Conservation (phyloP, 1,140 invertebrate species). For the Drosophila miranda region DNA sequence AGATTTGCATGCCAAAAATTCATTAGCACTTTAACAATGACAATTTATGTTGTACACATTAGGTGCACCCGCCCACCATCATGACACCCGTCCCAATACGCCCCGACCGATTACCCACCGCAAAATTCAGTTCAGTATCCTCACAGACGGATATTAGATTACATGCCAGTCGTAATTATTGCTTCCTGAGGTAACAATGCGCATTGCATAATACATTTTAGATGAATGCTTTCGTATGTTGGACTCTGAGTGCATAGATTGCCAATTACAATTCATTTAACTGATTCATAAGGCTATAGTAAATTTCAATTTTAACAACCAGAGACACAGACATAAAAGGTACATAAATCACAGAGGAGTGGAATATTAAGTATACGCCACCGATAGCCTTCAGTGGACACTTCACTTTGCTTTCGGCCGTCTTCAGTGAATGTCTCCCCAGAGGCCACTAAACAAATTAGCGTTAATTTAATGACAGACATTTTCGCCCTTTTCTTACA, state of each 20-base stretch:
- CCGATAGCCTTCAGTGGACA: constrained; percentile 36
- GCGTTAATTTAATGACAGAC: constrained; percentile 80
- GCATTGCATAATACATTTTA: constrained; percentile 38
- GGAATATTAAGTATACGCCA: constrained; percentile 37
- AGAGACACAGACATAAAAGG: neutral
- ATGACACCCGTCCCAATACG: neutral
- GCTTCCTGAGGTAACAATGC: constrained; percentile 59
- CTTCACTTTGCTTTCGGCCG: constrained; percentile 36
- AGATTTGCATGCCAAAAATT: constrained; percentile 73
- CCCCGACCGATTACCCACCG: neutral
- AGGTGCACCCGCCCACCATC: neutral
- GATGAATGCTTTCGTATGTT: constrained; percentile 12
- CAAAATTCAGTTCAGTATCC: constrained; percentile 12
- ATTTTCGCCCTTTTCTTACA: constrained; percentile 50
- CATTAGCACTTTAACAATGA: constrained; percentile 78
- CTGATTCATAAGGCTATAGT: constrained; percentile 32
- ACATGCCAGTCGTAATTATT: constrained; percentile 57
- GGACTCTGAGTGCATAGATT: constrained; percentile 30
- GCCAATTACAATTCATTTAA: constrained; percentile 27
- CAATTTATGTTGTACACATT: constrained; percentile 61
- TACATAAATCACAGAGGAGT: constrained; percentile 39
- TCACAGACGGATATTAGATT: constrained; percentile 67
- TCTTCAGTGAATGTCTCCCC: constrained; percentile 61
- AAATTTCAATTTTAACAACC: constrained; percentile 36
- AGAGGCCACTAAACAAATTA: constrained; percentile 80